Evolutionary conservation across 2,888 invertebrate genomes (phyloP), one percentile per base, ranked within the genome.

Genomic region (Anoncus sp.): DNA sequence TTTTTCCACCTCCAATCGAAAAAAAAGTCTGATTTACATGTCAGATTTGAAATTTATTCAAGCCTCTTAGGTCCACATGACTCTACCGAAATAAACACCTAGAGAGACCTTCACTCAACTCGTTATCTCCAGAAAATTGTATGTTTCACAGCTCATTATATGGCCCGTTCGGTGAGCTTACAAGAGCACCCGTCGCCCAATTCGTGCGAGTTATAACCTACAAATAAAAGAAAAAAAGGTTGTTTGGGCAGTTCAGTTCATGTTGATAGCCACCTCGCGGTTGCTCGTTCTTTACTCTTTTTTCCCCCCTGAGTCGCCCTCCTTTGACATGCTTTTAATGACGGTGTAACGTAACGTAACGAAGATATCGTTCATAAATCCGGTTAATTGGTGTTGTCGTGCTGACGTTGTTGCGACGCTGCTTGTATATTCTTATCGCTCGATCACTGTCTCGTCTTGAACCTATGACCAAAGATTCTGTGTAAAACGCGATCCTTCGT

Each of bases 241-340:
- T 49, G 40, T 20, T 22, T 27, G 31, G 38, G 51, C 31, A 73
- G 57, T 57, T 65, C 47, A 31, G 24, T 10, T 51, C 18, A 31
- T 43, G 31, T 22, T 20, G 60, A 35, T 67, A 12, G 40, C 31
- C 57, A 66, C 49, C 24, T 22, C 22, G 35, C 14, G 3, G 27
- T 35, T 20, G 40, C 27, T 35, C 12, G 38, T 10, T 40, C 62
- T 55, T 47, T 43, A 35, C 16, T 38, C 14, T 16, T 43, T 20
- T 18, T 18, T 43, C 24, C 10, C 27, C 31, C 31, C 22, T n/a
- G n/a, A n/a, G n/a, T 35, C 24, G 22, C n/a, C 14, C 38, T 38
- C 53, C 18, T 55, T 45, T 27, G 72, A 72, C 77, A 67, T 60
- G 77, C 60, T 67, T 77, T 72, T 72, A 77, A 77, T 63, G 72